Evolutionary conservation across 2,113 vertebrate species (phyloP).

Genomic region (Sinocyclocheilus anophthalmus): DNA sequence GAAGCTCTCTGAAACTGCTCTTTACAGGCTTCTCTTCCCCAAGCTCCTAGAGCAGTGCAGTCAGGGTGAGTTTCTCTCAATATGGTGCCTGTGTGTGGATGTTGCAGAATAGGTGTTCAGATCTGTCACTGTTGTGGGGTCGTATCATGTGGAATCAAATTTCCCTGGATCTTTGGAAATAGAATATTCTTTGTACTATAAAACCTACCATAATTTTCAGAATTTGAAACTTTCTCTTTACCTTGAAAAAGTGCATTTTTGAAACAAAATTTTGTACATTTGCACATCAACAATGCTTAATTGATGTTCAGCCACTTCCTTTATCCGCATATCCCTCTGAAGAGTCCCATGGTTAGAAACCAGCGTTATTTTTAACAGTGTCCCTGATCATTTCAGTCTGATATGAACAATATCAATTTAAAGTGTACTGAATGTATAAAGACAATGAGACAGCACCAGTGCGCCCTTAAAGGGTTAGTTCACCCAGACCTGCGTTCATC

Average conservation of each 20-base stretch:
- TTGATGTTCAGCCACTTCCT: background rate
- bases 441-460: background rate
- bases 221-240: background rate
- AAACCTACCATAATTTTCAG: background rate
- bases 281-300: background rate
- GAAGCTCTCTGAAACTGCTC: background rate
- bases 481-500: too few species aligned
- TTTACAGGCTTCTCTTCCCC: constrained; percentile 86
- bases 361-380: background rate
- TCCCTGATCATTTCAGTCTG: background rate
- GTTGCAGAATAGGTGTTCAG: background rate
- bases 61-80: constrained; percentile 79
- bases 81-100: background rate
- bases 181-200: background rate
- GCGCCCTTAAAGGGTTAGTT: background rate
- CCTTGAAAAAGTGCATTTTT: background rate
- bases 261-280: background rate
- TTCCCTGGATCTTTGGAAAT: background rate
- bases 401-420: constrained; percentile 11
- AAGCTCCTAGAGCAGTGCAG: constrained; percentile 95
- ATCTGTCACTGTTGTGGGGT: background rate
- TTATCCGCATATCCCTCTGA: background rate
- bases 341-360: background rate
- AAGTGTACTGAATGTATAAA: background rate
- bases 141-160: background rate